These are phyloP conservation scores for Pocillopora verrucosa DNA, from an alignment of 64 coral and sea anemone species.

Conservation along the genomic window DNA sequence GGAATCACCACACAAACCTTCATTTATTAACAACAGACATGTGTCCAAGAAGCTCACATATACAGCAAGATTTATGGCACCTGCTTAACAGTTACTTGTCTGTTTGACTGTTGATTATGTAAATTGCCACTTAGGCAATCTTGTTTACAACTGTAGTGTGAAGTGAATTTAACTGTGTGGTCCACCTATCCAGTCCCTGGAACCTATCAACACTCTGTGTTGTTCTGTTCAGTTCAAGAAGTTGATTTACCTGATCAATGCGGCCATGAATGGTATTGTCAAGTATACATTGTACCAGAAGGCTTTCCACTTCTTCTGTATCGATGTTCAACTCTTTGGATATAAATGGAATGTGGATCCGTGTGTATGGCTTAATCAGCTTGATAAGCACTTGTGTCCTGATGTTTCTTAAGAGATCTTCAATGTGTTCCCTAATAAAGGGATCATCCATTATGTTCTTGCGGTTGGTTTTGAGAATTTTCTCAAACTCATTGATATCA, in stretches of 20 bases:
- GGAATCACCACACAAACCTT: background rate
- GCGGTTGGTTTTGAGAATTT: slow-evolving; percentile 98
- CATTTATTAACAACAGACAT: background rate
- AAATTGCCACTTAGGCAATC: slow-evolving; percentile 63
- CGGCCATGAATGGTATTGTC: slow-evolving; percentile 98
- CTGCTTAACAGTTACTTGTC: background rate
- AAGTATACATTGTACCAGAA: slow-evolving; percentile 92
- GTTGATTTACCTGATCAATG: slow-evolving; percentile 98
- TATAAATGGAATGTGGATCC: slow-evolving; percentile 98
- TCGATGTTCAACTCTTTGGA: slow-evolving; percentile 98
- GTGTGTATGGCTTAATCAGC: slow-evolving; percentile 99
- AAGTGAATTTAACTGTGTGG: slow-evolving; percentile 87
- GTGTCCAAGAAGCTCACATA: background rate
- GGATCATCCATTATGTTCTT: slow-evolving; percentile 99
- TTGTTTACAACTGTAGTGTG: slow-evolving; percentile 97
- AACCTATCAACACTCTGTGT: slow-evolving; percentile 92
- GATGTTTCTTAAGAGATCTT: slow-evolving; percentile 98
- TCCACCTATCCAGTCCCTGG: slow-evolving; percentile 89
- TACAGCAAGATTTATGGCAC: background rate
- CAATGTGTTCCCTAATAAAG: slow-evolving; percentile 98
- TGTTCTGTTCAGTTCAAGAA: slow-evolving; percentile 90
- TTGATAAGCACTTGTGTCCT: slow-evolving; percentile 97
- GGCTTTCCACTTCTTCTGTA: slow-evolving; percentile 98
- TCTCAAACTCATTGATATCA: slow-evolving; percentile 99
- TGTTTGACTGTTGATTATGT: background rate